A percentile compares a stretch with the other conserved stretches of the same genome.
Conservation (phyloP, 2,888 invertebrate species). For the Agrotis ipsilon region DNA sequence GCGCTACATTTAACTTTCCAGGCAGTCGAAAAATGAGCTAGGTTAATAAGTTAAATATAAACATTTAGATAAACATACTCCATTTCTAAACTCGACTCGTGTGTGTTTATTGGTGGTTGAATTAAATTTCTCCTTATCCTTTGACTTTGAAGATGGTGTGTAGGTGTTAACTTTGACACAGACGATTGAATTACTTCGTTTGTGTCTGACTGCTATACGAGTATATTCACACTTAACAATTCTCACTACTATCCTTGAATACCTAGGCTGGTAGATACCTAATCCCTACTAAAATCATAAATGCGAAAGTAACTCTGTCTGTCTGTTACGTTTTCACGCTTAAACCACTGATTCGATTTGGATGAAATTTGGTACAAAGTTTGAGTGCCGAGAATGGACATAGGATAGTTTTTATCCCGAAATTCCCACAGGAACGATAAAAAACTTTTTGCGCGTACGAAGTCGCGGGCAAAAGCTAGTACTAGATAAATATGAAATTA, state of each 20-base stretch:
- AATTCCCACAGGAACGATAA: too few species aligned
- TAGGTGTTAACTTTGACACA: neutral
- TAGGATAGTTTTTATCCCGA: too few species aligned
- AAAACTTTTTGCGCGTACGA: too few species aligned
- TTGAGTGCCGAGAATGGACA: too few species aligned
- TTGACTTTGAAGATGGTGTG: neutral
- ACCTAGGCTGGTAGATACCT: too few species aligned
- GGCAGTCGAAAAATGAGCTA: neutral
- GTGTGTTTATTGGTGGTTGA: neutral
- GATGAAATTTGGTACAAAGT: too few species aligned
- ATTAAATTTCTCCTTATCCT: neutral
- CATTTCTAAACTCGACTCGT: neutral
- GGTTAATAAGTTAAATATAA: neutral
- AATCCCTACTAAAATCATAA: too few species aligned
- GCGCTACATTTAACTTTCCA: neutral
- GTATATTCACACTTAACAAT: neutral
- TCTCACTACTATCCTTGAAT: neutral
- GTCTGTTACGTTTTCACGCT: too few species aligned
- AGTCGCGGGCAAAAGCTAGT: too few species aligned
- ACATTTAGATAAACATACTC: slow-evolving; percentile 7
- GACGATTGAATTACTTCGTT: neutral
- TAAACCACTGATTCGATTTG: too few species aligned
- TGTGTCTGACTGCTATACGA: neutral
- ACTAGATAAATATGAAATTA: too few species aligned
- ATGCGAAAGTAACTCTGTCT: too few species aligned